phyloP scores from a whole-genome alignment of 2,888 invertebrate genomes.

The Dasysyrphus albostriatus region DNA sequence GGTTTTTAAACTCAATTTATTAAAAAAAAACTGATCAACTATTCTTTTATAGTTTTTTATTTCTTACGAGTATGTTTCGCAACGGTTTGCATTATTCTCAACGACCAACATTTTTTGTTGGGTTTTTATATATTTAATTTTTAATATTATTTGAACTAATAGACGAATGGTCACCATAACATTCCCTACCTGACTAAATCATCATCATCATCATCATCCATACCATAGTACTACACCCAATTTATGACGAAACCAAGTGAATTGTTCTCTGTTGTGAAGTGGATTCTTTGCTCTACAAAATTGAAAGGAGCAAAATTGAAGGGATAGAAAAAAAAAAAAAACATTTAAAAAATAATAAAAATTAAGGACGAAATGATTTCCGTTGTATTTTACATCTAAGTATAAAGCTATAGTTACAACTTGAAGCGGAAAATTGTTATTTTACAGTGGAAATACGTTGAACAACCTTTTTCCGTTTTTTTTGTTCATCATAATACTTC shows the following conservation, averaged over 20 bases:
- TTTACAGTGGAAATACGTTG: slow-evolving; percentile 50
- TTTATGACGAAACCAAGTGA: slow-evolving; percentile 63
- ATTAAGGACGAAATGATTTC: slow-evolving; percentile 47
- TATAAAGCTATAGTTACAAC: slow-evolving; percentile 18
- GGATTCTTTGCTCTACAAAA: slow-evolving; percentile 53
- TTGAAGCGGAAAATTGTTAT: slow-evolving; percentile 67
- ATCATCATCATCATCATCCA: slow-evolving; percentile 14
- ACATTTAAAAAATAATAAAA: slow-evolving; percentile 32
- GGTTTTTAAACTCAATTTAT: no score
- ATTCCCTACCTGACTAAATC: slow-evolving; percentile 1
- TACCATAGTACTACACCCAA: slow-evolving; percentile 26
- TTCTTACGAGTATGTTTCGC: no score
- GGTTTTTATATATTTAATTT: no score
- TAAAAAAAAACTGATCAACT: no score
- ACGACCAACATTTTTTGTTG: no score
- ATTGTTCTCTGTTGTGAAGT: slow-evolving; percentile 48
- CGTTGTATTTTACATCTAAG: slow-evolving; percentile 39
- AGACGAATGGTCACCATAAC: background rate
- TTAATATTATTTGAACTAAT: background rate
- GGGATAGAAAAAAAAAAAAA: slow-evolving; percentile 29
- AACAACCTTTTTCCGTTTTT: slow-evolving; percentile 34
- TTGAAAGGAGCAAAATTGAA: slow-evolving; percentile 50
- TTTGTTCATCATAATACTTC: slow-evolving; percentile 4
- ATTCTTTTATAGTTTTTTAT: no score
- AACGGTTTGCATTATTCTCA: no score